These are phyloP conservation scores for Chaetodon trifasciatus DNA, from an alignment of 2,797 vertebrate species.

Conservation along the genomic window DNA sequence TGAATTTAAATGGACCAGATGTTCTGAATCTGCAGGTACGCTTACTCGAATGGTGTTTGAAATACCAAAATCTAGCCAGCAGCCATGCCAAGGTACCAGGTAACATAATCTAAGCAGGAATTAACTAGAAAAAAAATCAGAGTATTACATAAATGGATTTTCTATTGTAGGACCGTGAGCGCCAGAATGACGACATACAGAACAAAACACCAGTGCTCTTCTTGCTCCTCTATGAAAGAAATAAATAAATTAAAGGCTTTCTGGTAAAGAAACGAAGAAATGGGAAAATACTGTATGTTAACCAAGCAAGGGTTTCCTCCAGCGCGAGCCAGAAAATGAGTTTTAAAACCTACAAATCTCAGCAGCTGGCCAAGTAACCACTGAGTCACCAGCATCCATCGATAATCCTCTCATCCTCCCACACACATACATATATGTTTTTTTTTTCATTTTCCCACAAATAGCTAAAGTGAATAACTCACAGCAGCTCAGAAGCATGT, in stretches of 20 bases:
- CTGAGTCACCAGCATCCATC: constrained; percentile 8
- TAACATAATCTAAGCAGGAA: not conserved
- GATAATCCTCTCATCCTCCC: not conserved
- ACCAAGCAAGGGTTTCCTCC: not conserved
- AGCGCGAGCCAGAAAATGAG: not conserved
- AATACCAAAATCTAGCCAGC: too few species aligned
- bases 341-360: not conserved
- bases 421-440: not conserved
- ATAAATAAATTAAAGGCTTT: not conserved
- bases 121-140: too few species aligned
- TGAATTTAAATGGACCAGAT: not conserved
- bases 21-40: constrained; percentile 2
- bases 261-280: not conserved
- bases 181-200: not conserved
- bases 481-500: constrained; percentile 12
- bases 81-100: too few species aligned
- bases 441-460: not conserved
- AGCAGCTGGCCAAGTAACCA: constrained; percentile 9
- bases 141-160: not conserved
- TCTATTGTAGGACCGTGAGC: too few species aligned
- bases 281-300: not conserved
- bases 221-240: too few species aligned
- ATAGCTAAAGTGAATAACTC: constrained; percentile 25
- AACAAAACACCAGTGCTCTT: not conserved
- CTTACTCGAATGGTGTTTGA: not conserved